phyloP scores from a whole-genome alignment of 2,888 invertebrate species.

The Saturnia pavonia region DNA sequence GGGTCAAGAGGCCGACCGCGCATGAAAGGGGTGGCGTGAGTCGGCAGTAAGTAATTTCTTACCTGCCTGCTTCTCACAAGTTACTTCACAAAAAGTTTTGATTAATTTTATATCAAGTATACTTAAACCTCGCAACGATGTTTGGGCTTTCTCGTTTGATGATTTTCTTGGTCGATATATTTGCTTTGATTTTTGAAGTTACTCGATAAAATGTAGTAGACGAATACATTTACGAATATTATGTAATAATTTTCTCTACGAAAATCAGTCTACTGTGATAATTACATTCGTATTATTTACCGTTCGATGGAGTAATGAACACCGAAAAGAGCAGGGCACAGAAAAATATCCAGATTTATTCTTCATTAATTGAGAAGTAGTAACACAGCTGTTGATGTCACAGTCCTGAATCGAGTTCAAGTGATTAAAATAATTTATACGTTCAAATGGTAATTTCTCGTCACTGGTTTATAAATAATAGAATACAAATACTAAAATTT shows the following conservation, averaged over 20 bases:
- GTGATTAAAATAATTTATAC: too few species aligned
- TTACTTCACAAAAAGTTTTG: constrained; percentile 38
- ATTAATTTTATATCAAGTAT: constrained; percentile 43
- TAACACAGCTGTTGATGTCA: too few species aligned
- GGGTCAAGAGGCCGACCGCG: constrained; percentile 49
- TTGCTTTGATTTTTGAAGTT: background rate
- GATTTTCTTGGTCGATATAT: background rate
- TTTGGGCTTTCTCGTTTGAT: background rate
- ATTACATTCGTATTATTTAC: background rate
- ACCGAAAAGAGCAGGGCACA: background rate
- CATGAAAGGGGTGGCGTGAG: constrained; percentile 46
- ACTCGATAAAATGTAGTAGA: background rate
- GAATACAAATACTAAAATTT: too few species aligned
- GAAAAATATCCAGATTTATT: too few species aligned
- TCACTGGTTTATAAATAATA: too few species aligned
- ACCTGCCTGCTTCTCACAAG: constrained; percentile 40
- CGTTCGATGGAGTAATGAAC: background rate
- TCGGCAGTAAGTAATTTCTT: constrained; percentile 50
- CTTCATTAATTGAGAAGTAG: too few species aligned
- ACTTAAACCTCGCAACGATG: background rate
- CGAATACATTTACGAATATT: background rate
- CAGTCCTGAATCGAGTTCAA: too few species aligned
- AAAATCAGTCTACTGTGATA: background rate
- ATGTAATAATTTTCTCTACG: background rate
- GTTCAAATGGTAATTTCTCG: too few species aligned